A percentile compares a stretch with the other conserved stretches of the same genome.
Evolutionary conservation across 2,888 invertebrate genomes (phyloP).

Genomic region (Liopterus haemorrhoidalis): DNA sequence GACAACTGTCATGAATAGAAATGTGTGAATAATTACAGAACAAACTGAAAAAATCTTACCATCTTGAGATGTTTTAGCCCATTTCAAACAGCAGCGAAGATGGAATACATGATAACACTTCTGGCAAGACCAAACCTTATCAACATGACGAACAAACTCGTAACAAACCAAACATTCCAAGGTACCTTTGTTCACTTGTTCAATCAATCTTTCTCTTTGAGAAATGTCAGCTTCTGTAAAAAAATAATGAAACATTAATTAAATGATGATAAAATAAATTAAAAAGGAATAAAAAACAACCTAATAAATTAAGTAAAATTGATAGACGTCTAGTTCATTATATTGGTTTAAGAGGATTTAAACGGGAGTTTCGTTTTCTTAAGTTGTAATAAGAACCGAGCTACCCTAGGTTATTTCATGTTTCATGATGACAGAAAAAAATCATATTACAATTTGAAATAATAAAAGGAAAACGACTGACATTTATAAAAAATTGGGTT

Average conservation of each 20-base stretch:
- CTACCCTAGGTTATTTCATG: too few species aligned
- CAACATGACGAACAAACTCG: conserved; percentile 72
- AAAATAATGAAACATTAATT: conserved; percentile 32
- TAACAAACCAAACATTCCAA: conserved; percentile 95
- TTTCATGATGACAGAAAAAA: too few species aligned
- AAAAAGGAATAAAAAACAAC: conserved; percentile 15
- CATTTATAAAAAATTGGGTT: too few species aligned
- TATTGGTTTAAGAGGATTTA: too few species aligned
- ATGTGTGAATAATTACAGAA: background rate
- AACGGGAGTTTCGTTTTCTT: too few species aligned
- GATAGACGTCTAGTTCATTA: too few species aligned
- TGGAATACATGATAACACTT: conserved; percentile 92
- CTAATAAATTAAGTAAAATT: conserved; percentile 5
- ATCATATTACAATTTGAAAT: too few species aligned
- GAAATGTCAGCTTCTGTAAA: conserved; percentile 54
- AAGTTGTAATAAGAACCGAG: too few species aligned
- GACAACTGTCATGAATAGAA: conserved; percentile 12
- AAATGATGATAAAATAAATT: conserved; percentile 19
- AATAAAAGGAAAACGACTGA: too few species aligned
- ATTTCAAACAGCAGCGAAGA: conserved; percentile 81
- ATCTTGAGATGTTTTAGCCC: conserved; percentile 79
- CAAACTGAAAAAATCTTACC: conserved; percentile 42
- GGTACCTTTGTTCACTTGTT: conserved; percentile 72
- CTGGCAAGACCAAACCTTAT: conserved; percentile 84
- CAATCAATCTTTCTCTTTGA: conserved; percentile 77